These are phyloP conservation scores for Ceratotherium simum DNA, from an alignment of 2,113 vertebrate species.

Conservation along the genomic window DNA sequence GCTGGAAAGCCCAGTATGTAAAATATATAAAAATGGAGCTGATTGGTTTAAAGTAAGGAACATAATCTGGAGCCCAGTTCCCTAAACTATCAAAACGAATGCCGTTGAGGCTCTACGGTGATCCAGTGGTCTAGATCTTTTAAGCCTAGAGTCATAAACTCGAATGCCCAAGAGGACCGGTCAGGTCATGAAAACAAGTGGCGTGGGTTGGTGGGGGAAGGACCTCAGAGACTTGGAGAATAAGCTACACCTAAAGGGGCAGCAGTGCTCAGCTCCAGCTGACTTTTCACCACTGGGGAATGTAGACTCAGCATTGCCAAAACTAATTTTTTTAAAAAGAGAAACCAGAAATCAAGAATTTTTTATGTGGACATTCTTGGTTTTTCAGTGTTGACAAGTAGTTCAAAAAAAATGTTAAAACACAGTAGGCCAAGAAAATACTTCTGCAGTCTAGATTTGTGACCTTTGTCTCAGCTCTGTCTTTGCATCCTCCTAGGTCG, in stretches of 20 bases:
- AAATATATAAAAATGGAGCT: not conserved
- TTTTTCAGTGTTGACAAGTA: not conserved
- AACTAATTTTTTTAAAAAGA: not conserved
- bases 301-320: not conserved
- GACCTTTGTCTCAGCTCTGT: not conserved
- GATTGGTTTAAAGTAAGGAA: not conserved
- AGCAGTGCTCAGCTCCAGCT: not conserved
- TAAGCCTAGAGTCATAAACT: not conserved
- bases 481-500: not conserved
- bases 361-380: not conserved
- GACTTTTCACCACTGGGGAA: not conserved
- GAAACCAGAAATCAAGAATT: constrained; percentile 11
- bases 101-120: not conserved
- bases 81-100: not conserved
- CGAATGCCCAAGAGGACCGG: not conserved
- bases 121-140: not conserved
- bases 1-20: not conserved
- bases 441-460: not conserved
- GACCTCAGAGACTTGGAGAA: not conserved
- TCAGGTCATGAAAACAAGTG: not conserved
- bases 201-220: no score
- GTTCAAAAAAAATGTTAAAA: not conserved
- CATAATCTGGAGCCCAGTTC: not conserved
- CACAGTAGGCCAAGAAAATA: not conserved
- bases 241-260: not conserved